phyloP scores from a whole-genome alignment of 2,113 vertebrate species.

The Agelaius phoeniceus region DNA sequence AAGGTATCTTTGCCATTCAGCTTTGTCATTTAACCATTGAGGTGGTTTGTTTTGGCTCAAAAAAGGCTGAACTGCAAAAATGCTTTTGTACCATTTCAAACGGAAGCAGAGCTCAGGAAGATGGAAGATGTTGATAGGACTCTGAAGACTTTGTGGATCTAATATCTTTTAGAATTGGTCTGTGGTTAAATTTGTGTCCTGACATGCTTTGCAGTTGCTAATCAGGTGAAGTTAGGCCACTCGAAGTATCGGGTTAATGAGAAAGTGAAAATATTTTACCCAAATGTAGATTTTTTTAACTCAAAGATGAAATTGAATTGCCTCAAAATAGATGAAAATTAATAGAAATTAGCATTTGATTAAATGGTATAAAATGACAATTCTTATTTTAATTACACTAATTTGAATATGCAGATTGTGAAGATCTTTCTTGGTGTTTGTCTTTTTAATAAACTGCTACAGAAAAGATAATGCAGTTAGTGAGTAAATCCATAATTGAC shows the following conservation, averaged over 20 bases:
- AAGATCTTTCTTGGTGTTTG: background rate
- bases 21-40: background rate
- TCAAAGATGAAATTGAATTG: background rate
- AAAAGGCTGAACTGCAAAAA: background rate
- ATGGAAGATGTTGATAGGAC: background rate
- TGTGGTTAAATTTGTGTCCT: background rate
- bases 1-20: background rate
- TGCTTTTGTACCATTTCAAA: background rate
- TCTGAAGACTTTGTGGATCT: background rate
- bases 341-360: background rate
- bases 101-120: background rate
- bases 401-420: background rate
- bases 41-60: background rate
- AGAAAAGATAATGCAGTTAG: too few species aligned
- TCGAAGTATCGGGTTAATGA: background rate
- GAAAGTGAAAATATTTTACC: background rate
- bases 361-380: background rate
- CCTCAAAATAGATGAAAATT: background rate
- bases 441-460: too few species aligned
- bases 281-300: background rate
- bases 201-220: background rate
- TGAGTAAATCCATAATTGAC: background rate
- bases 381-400: background rate
- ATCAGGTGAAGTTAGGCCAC: background rate
- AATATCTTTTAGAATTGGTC: background rate